Evolutionary conservation across 1,140 invertebrate genomes (phyloP), one percentile per base, ranked within the genome.

Genomic region (Drosophila sucinea): DNA sequence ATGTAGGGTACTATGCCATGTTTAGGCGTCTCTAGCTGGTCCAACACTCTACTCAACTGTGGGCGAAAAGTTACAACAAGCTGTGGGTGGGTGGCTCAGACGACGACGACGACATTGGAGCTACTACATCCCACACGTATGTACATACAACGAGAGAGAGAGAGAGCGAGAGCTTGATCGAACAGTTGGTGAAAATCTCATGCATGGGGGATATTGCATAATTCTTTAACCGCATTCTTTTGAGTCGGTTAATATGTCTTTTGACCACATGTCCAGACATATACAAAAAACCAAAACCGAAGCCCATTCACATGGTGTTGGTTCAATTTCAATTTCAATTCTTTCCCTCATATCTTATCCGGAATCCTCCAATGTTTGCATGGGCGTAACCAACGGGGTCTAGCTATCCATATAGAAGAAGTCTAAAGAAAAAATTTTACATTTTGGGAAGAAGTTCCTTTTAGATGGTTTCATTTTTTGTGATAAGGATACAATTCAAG

Each of bases 341-440:
- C 55, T 33, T 17, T 56, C 2, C 23, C 23, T 35, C 56, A 58
- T 84, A 85, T 85, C 82, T 86, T 86, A 86, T 87, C 82, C 82
- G 54, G 44, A 25, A 51, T 51, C 23, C 44, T 51, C 23, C 25
- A 51, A 51, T 51, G 7, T 27, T 7, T 32, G 8, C 33, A 38
- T 30, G 32, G 55, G 10, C 10, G 17, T 5, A 35, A 32, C 30
- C 23, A 8, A 27, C 2, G 51, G 8, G 51, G 51, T 51, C 77
- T 81, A 35, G 33, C 5, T 35, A 1, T 5, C 17, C 17, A 85
- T 86, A 81, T 74, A 75, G 74, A 81, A 54, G 17, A 17, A 17
- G 17, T 17, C 17, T 17, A 17, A 17, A 17, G 17, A 17, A 17
- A 17, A 17, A 17, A 17, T 17, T 17, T 17, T 17, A 17, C 17